Base-by-base conservation (phyloP, 2,888 invertebrate genomes). In the Phengaris arion region DNA sequence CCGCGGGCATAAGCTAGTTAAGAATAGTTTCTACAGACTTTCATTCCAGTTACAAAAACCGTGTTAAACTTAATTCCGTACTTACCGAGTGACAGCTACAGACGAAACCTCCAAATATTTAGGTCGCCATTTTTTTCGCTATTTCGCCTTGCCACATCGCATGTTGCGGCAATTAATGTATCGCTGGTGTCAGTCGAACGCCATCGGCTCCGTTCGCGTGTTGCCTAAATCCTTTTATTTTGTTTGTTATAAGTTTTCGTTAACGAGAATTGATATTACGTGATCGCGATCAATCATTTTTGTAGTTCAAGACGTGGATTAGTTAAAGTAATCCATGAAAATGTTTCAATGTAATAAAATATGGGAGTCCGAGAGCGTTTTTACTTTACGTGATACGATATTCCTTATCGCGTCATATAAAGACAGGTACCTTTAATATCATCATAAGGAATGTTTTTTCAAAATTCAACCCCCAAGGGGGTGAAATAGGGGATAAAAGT, bases 131-230 rank as follows among this genome's bases (percentile, higher is more conserved):
- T 79, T 79, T 79, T 80, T 81, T 79, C 82, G 80, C 79, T 77
- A 77, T 79, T 78, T 80, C 79, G 75, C 74, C 78, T 76, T 78
- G 78, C 82, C 81, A 78, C 82, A 85, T 83, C 82, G 84, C 86
- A 85, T 86, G 86, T 81, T 80, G 81, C 82, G 85, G 88, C 87
- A 88, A 88, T 88, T 87, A 88, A 83, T 81, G 83, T 86, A 86
- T 85, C 85, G 83, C 75, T 74, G 79, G 64, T 64, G 64, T 64
- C 64, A 64, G 64, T 45, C 64, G 35, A 35, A 64, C 64, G 64
- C 64, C 64, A 45, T 64, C 64, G 35, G 22, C 35, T n/a, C 10
- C 15, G 59, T 12, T 64, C 64, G 64, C 64, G 64, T 64, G 64
- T 12, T 35, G 64, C 45, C 35, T 12, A 64, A 59, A 64, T 35